Evolutionary conservation across 2,888 invertebrate species (phyloP).

Genomic region (Helobdella robusta): DNA sequence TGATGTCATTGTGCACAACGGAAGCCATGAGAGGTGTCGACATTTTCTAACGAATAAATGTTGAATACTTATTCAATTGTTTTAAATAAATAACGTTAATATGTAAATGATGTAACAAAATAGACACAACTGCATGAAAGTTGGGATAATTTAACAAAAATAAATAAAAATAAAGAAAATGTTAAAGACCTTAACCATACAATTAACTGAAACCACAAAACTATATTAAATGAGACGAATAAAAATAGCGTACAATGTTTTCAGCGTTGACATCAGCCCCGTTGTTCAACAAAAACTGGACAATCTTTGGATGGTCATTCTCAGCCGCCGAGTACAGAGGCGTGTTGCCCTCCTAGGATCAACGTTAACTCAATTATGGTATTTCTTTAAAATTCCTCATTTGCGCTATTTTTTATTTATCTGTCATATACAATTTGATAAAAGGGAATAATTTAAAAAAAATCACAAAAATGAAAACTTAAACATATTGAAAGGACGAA

Average conservation of each 20-base stretch:
- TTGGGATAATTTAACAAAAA: background rate
- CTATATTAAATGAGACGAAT: no score
- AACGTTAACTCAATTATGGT: no score
- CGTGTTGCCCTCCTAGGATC: conserved; percentile 58
- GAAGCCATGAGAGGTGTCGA: conserved; percentile 94
- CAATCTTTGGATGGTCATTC: conserved; percentile 65
- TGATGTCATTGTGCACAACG: conserved; percentile 92
- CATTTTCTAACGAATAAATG: conserved; percentile 55
- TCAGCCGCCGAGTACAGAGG: conserved; percentile 82
- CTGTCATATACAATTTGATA: no score
- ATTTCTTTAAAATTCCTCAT: no score
- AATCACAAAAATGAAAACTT: no score
- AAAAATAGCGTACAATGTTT: conserved; percentile 54
- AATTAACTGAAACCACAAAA: background rate
- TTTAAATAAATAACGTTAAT: background rate
- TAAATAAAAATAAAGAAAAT: background rate
- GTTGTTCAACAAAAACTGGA: conserved; percentile 69
- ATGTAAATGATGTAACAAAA: background rate
- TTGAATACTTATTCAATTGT: background rate
- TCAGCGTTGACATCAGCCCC: conserved; percentile 98
- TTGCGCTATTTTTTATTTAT: no score
- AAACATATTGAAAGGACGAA: no score
- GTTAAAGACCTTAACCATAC: background rate
- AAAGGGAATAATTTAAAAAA: no score
- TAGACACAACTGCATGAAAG: background rate